Conservation (phyloP, 2,888 invertebrate species). For the Sarcophaga rosellei region DNA sequence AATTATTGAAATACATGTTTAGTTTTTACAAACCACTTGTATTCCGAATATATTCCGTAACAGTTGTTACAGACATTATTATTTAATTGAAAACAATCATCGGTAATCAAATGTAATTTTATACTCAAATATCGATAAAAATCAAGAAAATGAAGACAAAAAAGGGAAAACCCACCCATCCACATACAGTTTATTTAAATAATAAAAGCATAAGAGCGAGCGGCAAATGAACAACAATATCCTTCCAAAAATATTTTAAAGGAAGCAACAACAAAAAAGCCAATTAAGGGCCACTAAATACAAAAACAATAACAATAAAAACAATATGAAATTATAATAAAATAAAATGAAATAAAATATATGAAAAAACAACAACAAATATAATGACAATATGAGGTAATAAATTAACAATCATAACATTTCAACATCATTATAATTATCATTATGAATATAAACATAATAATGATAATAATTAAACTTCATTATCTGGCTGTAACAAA, state of each 20-base stretch:
- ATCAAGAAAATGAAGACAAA: neutral
- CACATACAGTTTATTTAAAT: neutral
- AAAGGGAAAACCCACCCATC: slow-evolving; percentile 8
- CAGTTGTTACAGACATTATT: slow-evolving; percentile 48
- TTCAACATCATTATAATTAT: slow-evolving; percentile 49
- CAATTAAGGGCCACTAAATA: slow-evolving; percentile 42
- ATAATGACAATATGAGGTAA: slow-evolving; percentile 59
- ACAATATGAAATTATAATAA: no score
- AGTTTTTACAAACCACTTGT: neutral
- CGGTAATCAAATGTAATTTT: slow-evolving; percentile 59
- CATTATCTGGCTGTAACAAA: slow-evolving; percentile 7
- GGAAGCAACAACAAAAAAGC: slow-evolving; percentile 28
- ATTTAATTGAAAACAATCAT: slow-evolving; percentile 62
- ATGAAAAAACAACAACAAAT: neutral
- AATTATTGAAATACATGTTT: neutral
- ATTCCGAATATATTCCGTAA: neutral
- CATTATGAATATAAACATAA: slow-evolving; percentile 3
- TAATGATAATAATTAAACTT: slow-evolving; percentile 32
- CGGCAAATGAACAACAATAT: slow-evolving; percentile 13
- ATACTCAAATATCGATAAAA: slow-evolving; percentile 37
- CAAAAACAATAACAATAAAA: slow-evolving; percentile 22
- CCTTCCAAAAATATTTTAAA: slow-evolving; percentile 17
- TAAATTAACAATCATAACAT: slow-evolving; percentile 57
- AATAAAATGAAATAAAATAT: no score
- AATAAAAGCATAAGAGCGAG: slow-evolving; percentile 12